Conservation (phyloP, 2,113 vertebrate genomes). For the Notothenia rossii region DNA sequence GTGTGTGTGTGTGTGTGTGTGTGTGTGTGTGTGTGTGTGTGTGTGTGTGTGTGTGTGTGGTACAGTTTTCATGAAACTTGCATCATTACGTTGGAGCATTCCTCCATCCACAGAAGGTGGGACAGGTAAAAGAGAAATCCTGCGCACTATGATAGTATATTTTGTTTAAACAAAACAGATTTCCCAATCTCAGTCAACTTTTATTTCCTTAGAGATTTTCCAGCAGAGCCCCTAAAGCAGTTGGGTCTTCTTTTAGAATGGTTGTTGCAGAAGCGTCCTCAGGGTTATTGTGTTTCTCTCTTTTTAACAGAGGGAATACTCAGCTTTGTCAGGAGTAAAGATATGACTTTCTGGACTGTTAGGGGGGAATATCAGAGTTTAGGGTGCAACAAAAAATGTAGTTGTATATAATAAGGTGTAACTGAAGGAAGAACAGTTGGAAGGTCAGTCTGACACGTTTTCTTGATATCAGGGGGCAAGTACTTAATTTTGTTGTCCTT, state of each 20-base stretch:
- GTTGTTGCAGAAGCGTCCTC: background rate
- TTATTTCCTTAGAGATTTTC: background rate
- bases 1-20: background rate
- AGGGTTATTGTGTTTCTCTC: background rate
- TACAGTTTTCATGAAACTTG: background rate
- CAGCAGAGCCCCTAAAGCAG: background rate
- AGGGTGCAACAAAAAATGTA: background rate
- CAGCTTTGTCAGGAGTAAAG: background rate
- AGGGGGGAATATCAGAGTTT: background rate
- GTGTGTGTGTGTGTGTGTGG: background rate
- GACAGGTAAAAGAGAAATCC: too few species aligned
- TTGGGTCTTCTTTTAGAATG: background rate
- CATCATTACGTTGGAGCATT: too few species aligned
- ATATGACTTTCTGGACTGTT: constrained; percentile 1
- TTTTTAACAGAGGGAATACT: too few species aligned
- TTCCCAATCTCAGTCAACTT: too few species aligned
- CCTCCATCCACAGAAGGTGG: background rate
- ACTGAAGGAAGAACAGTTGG: background rate
- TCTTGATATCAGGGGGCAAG: background rate
- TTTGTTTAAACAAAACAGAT: too few species aligned
- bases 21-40: background rate
- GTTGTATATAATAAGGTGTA: background rate
- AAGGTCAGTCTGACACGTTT: background rate
- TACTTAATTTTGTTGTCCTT: background rate
- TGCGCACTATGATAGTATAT: too few species aligned